A percentile compares a stretch with the other conserved stretches of the same genome.
phyloP scores from a whole-genome alignment of 2,113 vertebrate species.

The Antennarius striatus region DNA sequence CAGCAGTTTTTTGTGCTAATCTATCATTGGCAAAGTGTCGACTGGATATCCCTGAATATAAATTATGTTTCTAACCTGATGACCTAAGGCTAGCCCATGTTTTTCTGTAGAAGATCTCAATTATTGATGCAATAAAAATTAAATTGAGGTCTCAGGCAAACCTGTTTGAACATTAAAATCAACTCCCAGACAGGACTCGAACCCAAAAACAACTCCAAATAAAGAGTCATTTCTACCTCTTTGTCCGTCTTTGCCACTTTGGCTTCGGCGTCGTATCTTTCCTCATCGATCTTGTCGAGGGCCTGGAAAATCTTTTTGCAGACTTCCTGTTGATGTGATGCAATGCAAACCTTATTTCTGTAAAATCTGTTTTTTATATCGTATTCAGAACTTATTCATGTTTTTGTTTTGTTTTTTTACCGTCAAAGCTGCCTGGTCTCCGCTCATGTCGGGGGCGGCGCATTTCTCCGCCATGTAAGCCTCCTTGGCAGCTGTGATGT shows the following conservation, averaged over 20 bases:
- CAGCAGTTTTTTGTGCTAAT: too few species aligned
- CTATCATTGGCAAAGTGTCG: too few species aligned
- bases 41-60: too few species aligned
- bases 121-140: constrained; percentile 29
- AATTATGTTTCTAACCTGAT: too few species aligned
- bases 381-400: not conserved
- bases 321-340: constrained; percentile 79
- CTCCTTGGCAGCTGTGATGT: constrained; percentile 79
- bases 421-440: constrained; percentile 77
- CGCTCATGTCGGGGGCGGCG: constrained; percentile 73
- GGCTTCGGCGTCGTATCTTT: constrained; percentile 88
- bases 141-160: not conserved
- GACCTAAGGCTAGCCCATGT: too few species aligned
- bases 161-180: too few species aligned
- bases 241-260: constrained; percentile 86
- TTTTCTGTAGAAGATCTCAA: constrained; percentile 71
- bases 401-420: constrained; percentile 26
- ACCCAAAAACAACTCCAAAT: too few species aligned
- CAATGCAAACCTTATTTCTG: too few species aligned
- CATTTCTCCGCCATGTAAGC: constrained; percentile 85
- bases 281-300: constrained; percentile 89
- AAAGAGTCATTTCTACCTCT: constrained; percentile 74
- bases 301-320: constrained; percentile 87
- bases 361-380: too few species aligned
- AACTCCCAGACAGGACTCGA: too few species aligned